Base-by-base conservation (phyloP, 1,140 invertebrate genomes). In the Teleogryllus occipitalis region DNA sequence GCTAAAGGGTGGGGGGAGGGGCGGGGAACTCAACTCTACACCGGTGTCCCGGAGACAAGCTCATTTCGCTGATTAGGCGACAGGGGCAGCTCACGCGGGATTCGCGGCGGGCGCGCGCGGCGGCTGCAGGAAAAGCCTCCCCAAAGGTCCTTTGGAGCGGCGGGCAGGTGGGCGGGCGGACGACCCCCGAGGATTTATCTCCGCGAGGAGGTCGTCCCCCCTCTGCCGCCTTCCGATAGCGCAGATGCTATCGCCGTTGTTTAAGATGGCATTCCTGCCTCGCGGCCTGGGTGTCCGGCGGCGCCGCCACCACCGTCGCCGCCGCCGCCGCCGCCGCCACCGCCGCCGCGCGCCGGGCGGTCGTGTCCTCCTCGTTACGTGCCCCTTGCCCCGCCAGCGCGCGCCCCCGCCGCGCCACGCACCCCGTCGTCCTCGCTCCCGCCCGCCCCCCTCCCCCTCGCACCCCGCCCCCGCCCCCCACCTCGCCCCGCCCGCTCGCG, bases 241-340 rank as follows among this genome's bases (percentile, higher is more conserved):
- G 54, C 54, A 65, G 54, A 65, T 65, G 54, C 54, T 65, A 65
- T 65, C 54, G 54, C 54, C 54, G 54, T 65, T 65, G 54, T 65
- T 65, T 65, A 65, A 65, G 54, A 65, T 65, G 49, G 54, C 54
- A 65, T 65, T 65, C 49, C 54, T 14, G 54, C 10, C 10, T 65
- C 54, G 54, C 54, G 49, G 54, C 54, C 18, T 65, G 54, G 54
- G 54, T 65, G 54, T 65, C 18, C 54, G 54, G 54, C 49, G 49
- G 8, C 49, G 49, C 49, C 49, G 49, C 49, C 49, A 15, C 49
- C 49, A 15, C 49, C 8, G 49, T 15, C 49, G 15, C 49, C 49
- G 49, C 2, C 54, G 54, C 54, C 54, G 54, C 54, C 54, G 18
- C 54, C 54, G 54, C 49, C 49, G 54, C 54, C 54, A 18, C 54